These are phyloP conservation scores for Euspilapteryx auroguttella DNA, from an alignment of 2,888 invertebrate species.

Conservation along the genomic window DNA sequence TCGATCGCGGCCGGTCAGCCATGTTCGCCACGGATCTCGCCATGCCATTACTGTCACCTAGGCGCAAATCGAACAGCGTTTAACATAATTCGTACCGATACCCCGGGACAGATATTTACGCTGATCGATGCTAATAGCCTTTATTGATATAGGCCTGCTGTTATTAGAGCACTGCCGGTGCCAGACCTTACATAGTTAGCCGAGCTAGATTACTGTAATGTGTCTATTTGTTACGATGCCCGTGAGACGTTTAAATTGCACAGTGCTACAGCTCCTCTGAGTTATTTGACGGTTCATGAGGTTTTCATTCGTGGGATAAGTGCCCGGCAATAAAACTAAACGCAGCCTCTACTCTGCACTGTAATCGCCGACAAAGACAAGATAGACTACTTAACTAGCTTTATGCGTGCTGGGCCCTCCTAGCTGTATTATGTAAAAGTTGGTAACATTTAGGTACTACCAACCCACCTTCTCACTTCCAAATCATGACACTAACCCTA, in stretches of 20 bases:
- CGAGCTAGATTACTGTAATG: slow-evolving; percentile 40
- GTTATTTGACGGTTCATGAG: slow-evolving; percentile 33
- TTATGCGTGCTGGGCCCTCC: too few species aligned
- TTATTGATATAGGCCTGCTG: slow-evolving; percentile 52
- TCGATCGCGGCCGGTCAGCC: slow-evolving; percentile 11
- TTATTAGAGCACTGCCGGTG: slow-evolving; percentile 28
- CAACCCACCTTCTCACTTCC: too few species aligned
- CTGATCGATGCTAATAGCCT: slow-evolving; percentile 53
- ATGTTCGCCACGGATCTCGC: slow-evolving; percentile 10
- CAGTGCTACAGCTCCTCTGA: slow-evolving; percentile 31
- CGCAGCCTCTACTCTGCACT: too few species aligned
- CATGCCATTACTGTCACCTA: slow-evolving; percentile 26
- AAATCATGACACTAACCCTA: too few species aligned
- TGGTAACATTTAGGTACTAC: too few species aligned
- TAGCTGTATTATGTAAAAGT: too few species aligned
- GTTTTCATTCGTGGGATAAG: slow-evolving; percentile 4
- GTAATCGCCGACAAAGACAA: too few species aligned
- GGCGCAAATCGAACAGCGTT: slow-evolving; percentile 18
- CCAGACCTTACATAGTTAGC: slow-evolving; percentile 23
- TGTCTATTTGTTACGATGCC: slow-evolving; percentile 27
- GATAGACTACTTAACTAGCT: too few species aligned
- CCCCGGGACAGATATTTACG: slow-evolving; percentile 35
- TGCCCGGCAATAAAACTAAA: too few species aligned
- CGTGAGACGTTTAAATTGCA: slow-evolving; percentile 35
- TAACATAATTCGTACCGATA: slow-evolving; percentile 45